Conservation (phyloP, 2,113 vertebrate genomes). For the Naja naja region DNA sequence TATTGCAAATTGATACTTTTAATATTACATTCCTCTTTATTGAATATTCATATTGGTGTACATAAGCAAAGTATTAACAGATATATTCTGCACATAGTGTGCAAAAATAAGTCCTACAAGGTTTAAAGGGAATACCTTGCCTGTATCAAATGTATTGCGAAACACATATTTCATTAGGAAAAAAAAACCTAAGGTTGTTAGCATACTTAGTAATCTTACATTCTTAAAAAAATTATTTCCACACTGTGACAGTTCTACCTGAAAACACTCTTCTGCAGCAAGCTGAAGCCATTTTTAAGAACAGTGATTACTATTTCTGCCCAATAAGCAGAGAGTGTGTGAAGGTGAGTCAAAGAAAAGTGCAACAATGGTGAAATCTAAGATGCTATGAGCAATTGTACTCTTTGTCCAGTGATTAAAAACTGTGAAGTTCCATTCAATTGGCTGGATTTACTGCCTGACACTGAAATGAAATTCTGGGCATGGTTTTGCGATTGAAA, state of each 20-base stretch:
- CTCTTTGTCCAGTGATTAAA: constrained; percentile 17
- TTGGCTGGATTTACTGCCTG: constrained; percentile 4
- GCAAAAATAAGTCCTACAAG: background rate
- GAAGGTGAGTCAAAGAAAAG: constrained; percentile 26
- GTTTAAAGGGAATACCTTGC: background rate
- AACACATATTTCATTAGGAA: background rate
- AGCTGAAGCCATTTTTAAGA: constrained; percentile 23
- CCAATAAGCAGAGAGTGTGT: constrained; percentile 29
- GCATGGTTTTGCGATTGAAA: background rate
- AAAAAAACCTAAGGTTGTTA: background rate
- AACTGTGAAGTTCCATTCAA: background rate
- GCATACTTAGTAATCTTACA: background rate
- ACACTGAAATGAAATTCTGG: constrained; percentile 4
- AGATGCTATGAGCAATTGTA: background rate
- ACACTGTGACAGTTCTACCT: constrained; percentile 1
- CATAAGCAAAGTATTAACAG: background rate
- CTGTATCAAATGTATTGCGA: background rate
- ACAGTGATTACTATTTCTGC: constrained; percentile 25
- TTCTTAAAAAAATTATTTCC: background rate
- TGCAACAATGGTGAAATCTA: background rate
- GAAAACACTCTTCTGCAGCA: background rate
- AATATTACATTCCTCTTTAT: background rate
- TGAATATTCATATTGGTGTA: background rate
- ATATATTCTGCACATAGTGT: background rate
- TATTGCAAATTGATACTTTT: background rate